A percentile compares a stretch with the other conserved stretches of the same genome.
Conservation (phyloP, 2,113 vertebrate genomes). For the Nesoenas mayeri region DNA sequence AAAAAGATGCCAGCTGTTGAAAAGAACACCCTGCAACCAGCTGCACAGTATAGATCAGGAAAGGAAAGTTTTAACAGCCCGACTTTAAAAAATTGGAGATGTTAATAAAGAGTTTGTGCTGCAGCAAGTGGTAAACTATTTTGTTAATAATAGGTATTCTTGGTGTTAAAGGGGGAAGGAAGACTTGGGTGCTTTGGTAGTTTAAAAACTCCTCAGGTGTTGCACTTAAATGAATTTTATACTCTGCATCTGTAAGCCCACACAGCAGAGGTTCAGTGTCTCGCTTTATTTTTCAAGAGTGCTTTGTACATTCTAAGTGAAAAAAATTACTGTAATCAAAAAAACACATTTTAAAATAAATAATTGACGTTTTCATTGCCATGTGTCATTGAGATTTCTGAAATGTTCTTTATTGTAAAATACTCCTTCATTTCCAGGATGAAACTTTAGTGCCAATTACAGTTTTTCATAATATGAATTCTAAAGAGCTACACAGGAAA, state of each 20-base stretch:
- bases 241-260: constrained; percentile 29
- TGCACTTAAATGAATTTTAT: constrained; percentile 69
- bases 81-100: constrained; percentile 36
- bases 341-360: constrained; percentile 67
- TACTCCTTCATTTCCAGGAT: constrained; percentile 82
- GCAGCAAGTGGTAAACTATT: constrained; percentile 54
- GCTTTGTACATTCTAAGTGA: constrained; percentile 59
- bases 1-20: background rate
- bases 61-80: constrained; percentile 41
- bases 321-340: constrained; percentile 73
- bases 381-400: constrained; percentile 61
- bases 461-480: constrained; percentile 80
- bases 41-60: background rate
- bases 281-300: constrained; percentile 65
- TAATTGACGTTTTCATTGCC: constrained; percentile 71
- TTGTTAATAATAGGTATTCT: constrained; percentile 56
- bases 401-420: constrained; percentile 63
- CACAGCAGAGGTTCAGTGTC: constrained; percentile 59
- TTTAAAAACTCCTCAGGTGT: constrained; percentile 68
- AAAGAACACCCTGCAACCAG: constrained; percentile 6
- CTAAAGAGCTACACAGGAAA: constrained; percentile 73
- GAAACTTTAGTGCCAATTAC: constrained; percentile 90
- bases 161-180: constrained; percentile 27
- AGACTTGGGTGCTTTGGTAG: constrained; percentile 42
- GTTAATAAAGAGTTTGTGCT: constrained; percentile 60